These are phyloP conservation scores for Amphiprion percula DNA, from an alignment of 2,113 vertebrate genomes.

Conservation along the genomic window DNA sequence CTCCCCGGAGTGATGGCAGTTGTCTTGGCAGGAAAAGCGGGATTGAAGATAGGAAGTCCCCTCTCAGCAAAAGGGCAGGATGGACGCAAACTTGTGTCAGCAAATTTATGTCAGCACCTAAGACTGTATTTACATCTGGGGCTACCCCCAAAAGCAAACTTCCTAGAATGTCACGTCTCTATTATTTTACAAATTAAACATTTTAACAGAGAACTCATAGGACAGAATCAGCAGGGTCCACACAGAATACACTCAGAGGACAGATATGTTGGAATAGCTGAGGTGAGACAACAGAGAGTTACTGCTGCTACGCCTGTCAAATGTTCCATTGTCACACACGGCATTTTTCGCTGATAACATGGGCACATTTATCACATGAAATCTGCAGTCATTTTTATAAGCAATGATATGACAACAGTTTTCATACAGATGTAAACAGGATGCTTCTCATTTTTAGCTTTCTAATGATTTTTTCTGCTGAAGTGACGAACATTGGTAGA, in stretches of 20 bases:
- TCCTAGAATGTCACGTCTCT: background rate
- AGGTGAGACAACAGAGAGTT: background rate
- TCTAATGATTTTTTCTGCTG: too few relatives aligned
- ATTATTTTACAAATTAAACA: slow-evolving; percentile 8
- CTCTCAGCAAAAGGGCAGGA: slow-evolving; percentile 56
- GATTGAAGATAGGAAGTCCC: slow-evolving; percentile 57
- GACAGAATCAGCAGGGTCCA: slow-evolving; percentile 6
- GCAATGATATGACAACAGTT: too few relatives aligned
- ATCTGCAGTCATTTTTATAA: too few relatives aligned
- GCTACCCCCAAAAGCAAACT: slow-evolving; percentile 5
- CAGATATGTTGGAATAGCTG: background rate
- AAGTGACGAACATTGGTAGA: too few relatives aligned
- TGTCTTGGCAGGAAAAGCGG: slow-evolving; percentile 56
- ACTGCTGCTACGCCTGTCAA: slow-evolving; percentile 6
- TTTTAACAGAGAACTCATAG: slow-evolving; percentile 1
- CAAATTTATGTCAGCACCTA: slow-evolving; percentile 58
- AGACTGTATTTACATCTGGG: slow-evolving; percentile 52
- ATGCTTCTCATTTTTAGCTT: too few relatives aligned
- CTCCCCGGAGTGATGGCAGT: slow-evolving; percentile 33
- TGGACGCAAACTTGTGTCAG: slow-evolving; percentile 53
- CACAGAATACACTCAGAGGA: background rate
- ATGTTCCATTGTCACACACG: background rate
- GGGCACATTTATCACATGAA: too few relatives aligned
- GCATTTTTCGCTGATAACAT: too few relatives aligned
- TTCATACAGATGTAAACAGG: too few relatives aligned